Evolutionary conservation across 1,140 invertebrate genomes (phyloP).

Genomic region (Scaptomyza pallida): DNA sequence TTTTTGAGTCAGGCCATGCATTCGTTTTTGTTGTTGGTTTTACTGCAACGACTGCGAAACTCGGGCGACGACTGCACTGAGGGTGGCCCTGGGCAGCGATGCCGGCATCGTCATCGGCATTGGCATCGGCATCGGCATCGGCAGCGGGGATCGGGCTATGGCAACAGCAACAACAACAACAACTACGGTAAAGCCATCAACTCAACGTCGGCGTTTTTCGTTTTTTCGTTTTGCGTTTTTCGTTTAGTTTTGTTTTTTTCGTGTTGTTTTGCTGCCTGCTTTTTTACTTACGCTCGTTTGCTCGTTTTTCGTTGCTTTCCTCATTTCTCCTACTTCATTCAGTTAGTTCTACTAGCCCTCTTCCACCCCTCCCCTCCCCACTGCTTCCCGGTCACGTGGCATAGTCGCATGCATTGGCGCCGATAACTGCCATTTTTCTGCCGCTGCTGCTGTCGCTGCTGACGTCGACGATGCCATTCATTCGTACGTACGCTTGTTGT

Average conservation of each 20-base stretch:
- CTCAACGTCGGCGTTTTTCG: slow-evolving; percentile 28
- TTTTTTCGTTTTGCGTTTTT: slow-evolving; percentile 23
- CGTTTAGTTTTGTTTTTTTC: slow-evolving; percentile 40
- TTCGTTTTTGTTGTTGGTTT: slow-evolving; percentile 30
- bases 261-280: slow-evolving; percentile 34
- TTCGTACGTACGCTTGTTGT: neutral
- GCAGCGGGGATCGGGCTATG: neutral
- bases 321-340: slow-evolving; percentile 43
- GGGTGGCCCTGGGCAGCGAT: slow-evolving; percentile 47
- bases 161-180: neutral
- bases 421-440: slow-evolving; percentile 68
- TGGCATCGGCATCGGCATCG: slow-evolving; percentile 11
- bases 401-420: slow-evolving; percentile 62
- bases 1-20: slow-evolving; percentile 34
- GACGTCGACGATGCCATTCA: slow-evolving; percentile 11
- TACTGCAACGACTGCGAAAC: slow-evolving; percentile 33
- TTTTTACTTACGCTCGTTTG: neutral
- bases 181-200: slow-evolving; percentile 10
- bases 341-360: slow-evolving; percentile 8
- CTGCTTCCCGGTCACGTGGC: slow-evolving; percentile 63
- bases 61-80: slow-evolving; percentile 41
- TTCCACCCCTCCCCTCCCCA: neutral
- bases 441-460: slow-evolving; percentile 28
- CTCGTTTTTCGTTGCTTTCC: slow-evolving; percentile 44
- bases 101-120: slow-evolving; percentile 29